phyloP scores from a whole-genome alignment of 1,140 invertebrate genomes.

The Ceratina japonica region DNA sequence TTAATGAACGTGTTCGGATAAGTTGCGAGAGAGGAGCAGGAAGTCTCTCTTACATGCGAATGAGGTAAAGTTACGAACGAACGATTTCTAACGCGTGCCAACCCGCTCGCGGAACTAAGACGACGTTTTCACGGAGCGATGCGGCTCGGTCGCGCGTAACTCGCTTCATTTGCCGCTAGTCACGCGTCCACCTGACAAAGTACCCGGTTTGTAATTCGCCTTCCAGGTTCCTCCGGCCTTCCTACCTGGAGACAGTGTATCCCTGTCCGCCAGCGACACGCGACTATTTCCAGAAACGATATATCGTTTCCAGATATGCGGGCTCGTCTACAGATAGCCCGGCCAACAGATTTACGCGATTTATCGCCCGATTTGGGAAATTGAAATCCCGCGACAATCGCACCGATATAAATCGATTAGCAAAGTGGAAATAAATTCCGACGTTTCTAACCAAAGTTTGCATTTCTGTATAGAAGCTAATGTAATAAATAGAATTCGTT shows the following conservation, averaged over 20 bases:
- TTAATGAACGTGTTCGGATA: conserved; percentile 16
- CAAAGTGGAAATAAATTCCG: too few species aligned
- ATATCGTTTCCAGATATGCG: conserved; percentile 4
- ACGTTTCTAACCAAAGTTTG: too few species aligned
- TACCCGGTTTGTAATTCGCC: conserved; percentile 39
- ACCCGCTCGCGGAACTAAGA: conserved; percentile 38
- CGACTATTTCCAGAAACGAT: conserved; percentile 18
- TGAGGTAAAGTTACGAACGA: conserved; percentile 15
- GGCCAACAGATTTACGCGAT: neutral
- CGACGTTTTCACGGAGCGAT: conserved; percentile 70
- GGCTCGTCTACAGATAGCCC: neutral
- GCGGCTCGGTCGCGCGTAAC: conserved; percentile 70
- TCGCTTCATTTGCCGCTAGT: conserved; percentile 72
- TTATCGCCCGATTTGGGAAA: too few species aligned
- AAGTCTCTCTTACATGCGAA: neutral
- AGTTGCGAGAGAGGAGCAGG: neutral
- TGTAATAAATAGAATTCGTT: too few species aligned
- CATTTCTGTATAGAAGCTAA: too few species aligned
- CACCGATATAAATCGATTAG: too few species aligned
- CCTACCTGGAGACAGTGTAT: conserved; percentile 1
- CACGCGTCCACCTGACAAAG: conserved; percentile 66
- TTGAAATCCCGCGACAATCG: too few species aligned
- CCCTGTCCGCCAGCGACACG: conserved; percentile 5
- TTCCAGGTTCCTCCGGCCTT: conserved; percentile 16
- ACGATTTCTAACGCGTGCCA: conserved; percentile 33